Evolutionary conservation across 2,888 invertebrate genomes (phyloP).

Genomic region (Chloroclysta siterata): DNA sequence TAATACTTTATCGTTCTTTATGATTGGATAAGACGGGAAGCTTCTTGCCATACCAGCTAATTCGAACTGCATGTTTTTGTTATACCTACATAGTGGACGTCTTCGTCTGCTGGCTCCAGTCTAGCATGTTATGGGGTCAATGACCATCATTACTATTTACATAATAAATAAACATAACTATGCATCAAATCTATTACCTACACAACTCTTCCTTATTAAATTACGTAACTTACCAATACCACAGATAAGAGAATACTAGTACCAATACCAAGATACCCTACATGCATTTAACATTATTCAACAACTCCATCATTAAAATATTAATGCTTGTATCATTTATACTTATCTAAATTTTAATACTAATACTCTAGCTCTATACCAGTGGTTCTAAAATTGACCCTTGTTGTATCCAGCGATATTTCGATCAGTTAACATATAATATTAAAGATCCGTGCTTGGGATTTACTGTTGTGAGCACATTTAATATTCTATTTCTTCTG

Average conservation of each 20-base stretch:
- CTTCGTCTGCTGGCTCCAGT: neutral
- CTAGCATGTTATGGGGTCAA: neutral
- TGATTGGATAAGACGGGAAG: neutral
- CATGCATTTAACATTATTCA: neutral
- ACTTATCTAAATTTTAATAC: neutral
- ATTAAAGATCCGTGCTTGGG: neutral
- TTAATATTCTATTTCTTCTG: constrained; percentile 1
- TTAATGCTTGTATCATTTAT: too few relatives aligned
- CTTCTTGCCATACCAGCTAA: neutral
- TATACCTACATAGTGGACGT: neutral
- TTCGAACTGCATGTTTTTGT: constrained; percentile 1
- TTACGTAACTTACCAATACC: neutral
- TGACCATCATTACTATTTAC: neutral
- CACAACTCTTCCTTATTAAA: neutral
- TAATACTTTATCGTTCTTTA: neutral
- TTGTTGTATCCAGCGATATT: neutral
- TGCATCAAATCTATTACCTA: neutral
- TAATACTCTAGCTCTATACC: constrained; percentile 1
- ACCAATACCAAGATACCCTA: too few relatives aligned
- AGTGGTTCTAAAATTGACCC: constrained; percentile 6
- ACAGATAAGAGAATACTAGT: too few relatives aligned
- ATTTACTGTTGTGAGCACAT: neutral
- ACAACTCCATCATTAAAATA: neutral
- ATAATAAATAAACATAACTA: neutral
- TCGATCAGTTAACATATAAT: neutral